Evolutionary conservation across 2,888 invertebrate genomes (phyloP), one percentile per base, ranked within the genome.

Genomic region (Blera fallax): DNA sequence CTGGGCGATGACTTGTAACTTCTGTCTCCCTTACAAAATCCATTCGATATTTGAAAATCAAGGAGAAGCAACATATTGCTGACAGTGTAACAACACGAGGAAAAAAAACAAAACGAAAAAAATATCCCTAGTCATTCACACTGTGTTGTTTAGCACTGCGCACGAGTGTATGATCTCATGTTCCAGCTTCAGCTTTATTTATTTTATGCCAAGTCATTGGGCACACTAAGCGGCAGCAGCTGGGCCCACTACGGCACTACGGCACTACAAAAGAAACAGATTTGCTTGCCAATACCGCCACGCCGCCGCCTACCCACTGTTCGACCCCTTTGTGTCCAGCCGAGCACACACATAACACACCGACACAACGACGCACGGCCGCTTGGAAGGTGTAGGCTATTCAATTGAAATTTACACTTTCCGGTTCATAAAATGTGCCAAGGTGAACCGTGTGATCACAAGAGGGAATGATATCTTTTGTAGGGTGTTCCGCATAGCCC

Each of bases 391-490:
- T 73, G 79, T 79, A 56, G 58, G 67, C 54, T 67, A 81, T 76
- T 77, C 77, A 76, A 87, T 87, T 82, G 87, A 87, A 82, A 78
- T 78, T 87, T 73, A 82, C 87, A 87, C 87, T 87, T 82, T 87
- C 87, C 87, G 87, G 87, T 87, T 78, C 77, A 82, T 87, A 78
- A 87, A 87, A 87, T 87, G 87, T 87, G 87, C 87, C 87, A 87
- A 87, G 87, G 87, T 87, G 87, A 87, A 69, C 69, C 67, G 40
- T 40, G 81, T 85, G 85, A 81, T 77, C 85, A 77, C 76, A 45
- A 77, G 54, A 16, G 72, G 48, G 67, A 56, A 58, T 72, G 52
- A 81, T 72, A 77, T 29, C 65, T 85, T 79, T 76, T 60, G 60
- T 56, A 81, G 72, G 72, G 85, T 76, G 81, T 81, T 67, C 72